A percentile compares a stretch with the other conserved stretches of the same genome.
phyloP scores from a whole-genome alignment of 2,888 invertebrate genomes.

The Morpho helenor region DNA sequence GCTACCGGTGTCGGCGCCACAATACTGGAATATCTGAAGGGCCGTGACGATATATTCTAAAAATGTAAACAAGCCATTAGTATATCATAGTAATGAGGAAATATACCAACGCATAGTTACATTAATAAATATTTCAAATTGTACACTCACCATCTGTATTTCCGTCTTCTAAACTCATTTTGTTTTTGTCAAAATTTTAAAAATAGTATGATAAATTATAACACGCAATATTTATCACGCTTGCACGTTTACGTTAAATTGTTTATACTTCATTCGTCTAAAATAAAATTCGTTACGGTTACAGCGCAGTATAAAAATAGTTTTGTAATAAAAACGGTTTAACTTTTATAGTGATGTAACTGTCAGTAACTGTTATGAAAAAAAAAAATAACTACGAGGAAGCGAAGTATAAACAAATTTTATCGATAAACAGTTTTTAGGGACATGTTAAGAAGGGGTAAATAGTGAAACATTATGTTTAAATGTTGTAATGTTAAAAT shows the following conservation, averaged over 20 bases:
- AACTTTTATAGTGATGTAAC: slow-evolving; percentile 28
- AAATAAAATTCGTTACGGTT: slow-evolving; percentile 52
- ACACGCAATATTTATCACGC: slow-evolving; percentile 34
- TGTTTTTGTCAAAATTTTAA: slow-evolving; percentile 28
- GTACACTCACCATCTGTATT: slow-evolving; percentile 54
- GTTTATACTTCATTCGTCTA: slow-evolving; percentile 55
- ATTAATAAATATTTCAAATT: slow-evolving; percentile 40
- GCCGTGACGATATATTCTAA: slow-evolving; percentile 68
- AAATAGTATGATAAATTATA: slow-evolving; percentile 5
- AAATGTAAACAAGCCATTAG: slow-evolving; percentile 36
- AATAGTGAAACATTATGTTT: too few relatives aligned
- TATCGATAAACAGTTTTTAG: too few relatives aligned
- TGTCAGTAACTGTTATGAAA: slow-evolving; percentile 1
- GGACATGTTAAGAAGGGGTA: too few relatives aligned
- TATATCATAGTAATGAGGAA: slow-evolving; percentile 36
- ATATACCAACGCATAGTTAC: slow-evolving; percentile 56
- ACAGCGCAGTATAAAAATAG: slow-evolving; percentile 52
- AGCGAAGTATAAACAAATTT: too few relatives aligned
- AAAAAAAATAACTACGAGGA: too few relatives aligned
- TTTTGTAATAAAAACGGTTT: slow-evolving; percentile 46
- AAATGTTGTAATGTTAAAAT: too few relatives aligned
- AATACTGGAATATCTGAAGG: slow-evolving; percentile 66
- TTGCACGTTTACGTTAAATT: slow-evolving; percentile 43
- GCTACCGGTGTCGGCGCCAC: slow-evolving; percentile 54
- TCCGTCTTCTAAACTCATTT: slow-evolving; percentile 56